phyloP scores from a whole-genome alignment of 1,140 invertebrate genomes.

The Trichonephila clavata region DNA sequence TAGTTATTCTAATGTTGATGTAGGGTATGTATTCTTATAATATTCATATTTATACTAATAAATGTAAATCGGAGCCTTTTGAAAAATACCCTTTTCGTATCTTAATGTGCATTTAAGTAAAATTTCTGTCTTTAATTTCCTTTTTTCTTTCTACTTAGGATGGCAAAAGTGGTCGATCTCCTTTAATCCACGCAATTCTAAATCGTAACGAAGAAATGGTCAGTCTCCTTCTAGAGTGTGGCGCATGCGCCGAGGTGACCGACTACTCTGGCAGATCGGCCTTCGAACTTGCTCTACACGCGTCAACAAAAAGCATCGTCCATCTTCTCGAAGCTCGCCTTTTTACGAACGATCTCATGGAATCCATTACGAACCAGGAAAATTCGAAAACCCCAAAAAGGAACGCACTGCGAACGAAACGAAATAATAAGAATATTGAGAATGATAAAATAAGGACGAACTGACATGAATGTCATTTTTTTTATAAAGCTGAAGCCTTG shows the following conservation, averaged over 20 bases:
- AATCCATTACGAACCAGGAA: too few relatives aligned
- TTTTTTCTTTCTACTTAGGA: conserved; percentile 48
- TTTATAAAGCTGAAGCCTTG: too few relatives aligned
- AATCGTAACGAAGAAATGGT: conserved; percentile 50
- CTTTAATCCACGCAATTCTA: conserved; percentile 60
- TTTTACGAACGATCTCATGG: neutral
- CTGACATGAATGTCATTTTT: neutral
- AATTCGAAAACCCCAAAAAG: neutral
- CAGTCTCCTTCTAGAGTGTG: conserved; percentile 24
- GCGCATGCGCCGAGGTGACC: neutral
- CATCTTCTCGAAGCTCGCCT: conserved; percentile 33
- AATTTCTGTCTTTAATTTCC: neutral
- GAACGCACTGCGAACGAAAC: neutral
- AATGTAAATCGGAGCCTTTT: too few relatives aligned
- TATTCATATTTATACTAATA: too few relatives aligned
- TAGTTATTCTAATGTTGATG: too few relatives aligned
- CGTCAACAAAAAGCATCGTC: neutral
- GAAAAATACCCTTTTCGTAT: neutral
- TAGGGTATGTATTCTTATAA: too few relatives aligned
- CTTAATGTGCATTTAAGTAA: neutral
- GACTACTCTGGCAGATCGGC: conserved; percentile 68
- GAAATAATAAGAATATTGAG: neutral
- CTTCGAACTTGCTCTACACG: conserved; percentile 58
- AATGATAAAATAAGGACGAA: neutral
- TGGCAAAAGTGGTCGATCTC: conserved; percentile 68